Percentiles rank a stretch among this genome's conserved stretches.
phyloP scores from a whole-genome alignment of 53 echinoderm and acorn worm genomes.

The Henricia sp. region DNA sequence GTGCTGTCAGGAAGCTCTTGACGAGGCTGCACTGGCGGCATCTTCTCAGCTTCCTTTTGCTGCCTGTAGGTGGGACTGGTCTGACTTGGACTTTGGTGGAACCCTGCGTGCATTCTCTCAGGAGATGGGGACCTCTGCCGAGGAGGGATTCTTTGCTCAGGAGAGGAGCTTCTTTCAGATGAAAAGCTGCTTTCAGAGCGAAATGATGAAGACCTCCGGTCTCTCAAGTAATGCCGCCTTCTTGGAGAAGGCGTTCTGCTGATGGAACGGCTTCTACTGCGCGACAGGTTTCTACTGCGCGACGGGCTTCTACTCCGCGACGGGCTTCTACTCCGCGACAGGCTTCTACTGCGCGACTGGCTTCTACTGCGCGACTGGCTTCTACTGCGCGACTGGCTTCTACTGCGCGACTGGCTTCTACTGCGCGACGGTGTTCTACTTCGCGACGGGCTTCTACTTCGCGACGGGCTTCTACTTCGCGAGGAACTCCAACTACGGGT shows the following conservation, averaged over 20 bases:
- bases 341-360: constrained; percentile 26
- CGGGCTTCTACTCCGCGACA: constrained; percentile 16
- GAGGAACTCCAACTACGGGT: constrained; percentile 47
- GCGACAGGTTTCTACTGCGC: constrained; percentile 12
- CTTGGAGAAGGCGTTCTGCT: constrained; percentile 42
- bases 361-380: constrained; percentile 37
- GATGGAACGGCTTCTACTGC: constrained; percentile 8
- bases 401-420: constrained; percentile 17
- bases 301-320: constrained; percentile 30
- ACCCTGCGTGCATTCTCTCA: constrained; percentile 18
- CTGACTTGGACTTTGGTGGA: constrained; percentile 35
- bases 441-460: constrained; percentile 19
- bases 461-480: constrained; percentile 18
- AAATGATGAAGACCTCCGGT: constrained; percentile 44
- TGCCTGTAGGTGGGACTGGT: constrained; percentile 31
- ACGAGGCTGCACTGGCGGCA: constrained; percentile 18
- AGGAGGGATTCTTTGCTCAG: neutral
- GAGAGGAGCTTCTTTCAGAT: constrained; percentile 35
- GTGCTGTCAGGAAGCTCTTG: constrained; percentile 54
- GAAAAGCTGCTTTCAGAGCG: constrained; percentile 39
- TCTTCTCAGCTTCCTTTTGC: constrained; percentile 9
- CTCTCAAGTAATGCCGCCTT: constrained; percentile 1
- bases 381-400: constrained; percentile 14
- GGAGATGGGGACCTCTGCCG: constrained; percentile 19
- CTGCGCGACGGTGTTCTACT: constrained; percentile 9